A percentile compares a stretch with the other conserved stretches of the same genome.
Conservation (phyloP, 1,140 invertebrate species). For the Penaeus vannamei region DNA sequence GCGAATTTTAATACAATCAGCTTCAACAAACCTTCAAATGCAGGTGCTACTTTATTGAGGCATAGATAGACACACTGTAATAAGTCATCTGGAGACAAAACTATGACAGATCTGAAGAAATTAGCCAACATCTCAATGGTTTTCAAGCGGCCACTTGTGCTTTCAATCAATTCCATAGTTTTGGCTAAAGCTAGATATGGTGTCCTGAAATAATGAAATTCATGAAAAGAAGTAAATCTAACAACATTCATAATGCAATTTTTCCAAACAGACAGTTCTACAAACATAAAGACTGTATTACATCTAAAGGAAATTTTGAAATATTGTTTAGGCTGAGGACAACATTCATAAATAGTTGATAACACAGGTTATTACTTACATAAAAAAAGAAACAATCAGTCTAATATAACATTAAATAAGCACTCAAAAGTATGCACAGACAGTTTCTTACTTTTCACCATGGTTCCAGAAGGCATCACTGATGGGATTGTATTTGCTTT, state of each 20-base stretch:
- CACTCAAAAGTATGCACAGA: too few species aligned
- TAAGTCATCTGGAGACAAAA: conserved; percentile 89
- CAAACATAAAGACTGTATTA: conserved; percentile 3
- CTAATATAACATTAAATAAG: not conserved
- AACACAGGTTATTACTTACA: conserved; percentile 16
- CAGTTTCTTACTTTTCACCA: conserved; percentile 78
- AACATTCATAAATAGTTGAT: not conserved
- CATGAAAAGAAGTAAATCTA: conserved; percentile 12
- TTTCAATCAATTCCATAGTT: conserved; percentile 94
- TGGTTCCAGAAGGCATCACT: conserved; percentile 89
- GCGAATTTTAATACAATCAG: not conserved
- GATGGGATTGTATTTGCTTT: conserved; percentile 89
- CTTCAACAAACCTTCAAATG: conserved; percentile 65
- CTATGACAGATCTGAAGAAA: conserved; percentile 93
- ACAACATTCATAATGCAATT: not conserved
- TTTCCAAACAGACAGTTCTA: conserved; percentile 14
- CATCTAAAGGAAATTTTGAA: too few species aligned
- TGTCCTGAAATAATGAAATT: conserved; percentile 77
- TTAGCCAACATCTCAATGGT: conserved; percentile 96
- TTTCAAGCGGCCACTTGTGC: conserved; percentile 88
- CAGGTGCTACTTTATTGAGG: conserved; percentile 82
- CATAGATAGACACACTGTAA: conserved; percentile 93
- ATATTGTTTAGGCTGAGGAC: too few species aligned
- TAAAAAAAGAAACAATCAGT: not conserved
- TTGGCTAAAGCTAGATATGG: conserved; percentile 93